Base-by-base conservation (phyloP, 2,797 vertebrate species). In the Carcharodon carcharias region DNA sequence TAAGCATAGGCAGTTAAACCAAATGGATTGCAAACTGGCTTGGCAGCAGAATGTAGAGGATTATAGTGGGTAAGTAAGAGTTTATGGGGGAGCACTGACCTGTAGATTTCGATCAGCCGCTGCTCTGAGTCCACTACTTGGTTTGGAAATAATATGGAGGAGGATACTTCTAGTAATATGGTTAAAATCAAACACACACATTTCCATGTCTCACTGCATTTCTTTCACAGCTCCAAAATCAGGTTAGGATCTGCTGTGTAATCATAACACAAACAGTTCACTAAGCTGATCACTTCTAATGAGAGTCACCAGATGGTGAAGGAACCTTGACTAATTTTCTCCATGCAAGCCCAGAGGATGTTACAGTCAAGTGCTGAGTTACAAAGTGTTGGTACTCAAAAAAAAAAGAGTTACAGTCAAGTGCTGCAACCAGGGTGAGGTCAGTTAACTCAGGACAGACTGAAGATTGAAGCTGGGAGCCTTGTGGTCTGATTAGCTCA, bases 181-280 rank as follows among this genome's bases (percentile, higher is more conserved):
- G 11, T 65, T 93, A 67, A 93, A 65, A 65, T 45, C n/a, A 67
- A 93, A 93, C 21, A 23, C n/a, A 67, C n/a, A 40, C 21, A 67
- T 26, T 93, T 26, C 6, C 61, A 67, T 93, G 91, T 63, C 63
- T 67, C 35, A 45, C 63, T 40, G 63, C 9, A 67, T 93, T 93
- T 23, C n/a, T 93, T 89, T 93, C 67, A 93, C 40, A 93, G n/a
- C 63, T 93, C 40, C 61, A 40, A 67, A 93, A 67, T 56, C 88
- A 61, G 88, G 56, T 58, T 4, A 89, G 18, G 45, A 45, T 65
- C 61, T 65, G 35, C 91, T 93, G 63, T 93, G 63, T 40, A 67
- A 93, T 45, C 67, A 63, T 93, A 40, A 40, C 0, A 45, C 7
- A n/a, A 63, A 65, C 63, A 93, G 50, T 85, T 2, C 45, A 85